Evolutionary conservation across 37 sponge, comb jelly and placozoan genomes (phyloP).

Genomic region (Aplysina aerophoba): DNA sequence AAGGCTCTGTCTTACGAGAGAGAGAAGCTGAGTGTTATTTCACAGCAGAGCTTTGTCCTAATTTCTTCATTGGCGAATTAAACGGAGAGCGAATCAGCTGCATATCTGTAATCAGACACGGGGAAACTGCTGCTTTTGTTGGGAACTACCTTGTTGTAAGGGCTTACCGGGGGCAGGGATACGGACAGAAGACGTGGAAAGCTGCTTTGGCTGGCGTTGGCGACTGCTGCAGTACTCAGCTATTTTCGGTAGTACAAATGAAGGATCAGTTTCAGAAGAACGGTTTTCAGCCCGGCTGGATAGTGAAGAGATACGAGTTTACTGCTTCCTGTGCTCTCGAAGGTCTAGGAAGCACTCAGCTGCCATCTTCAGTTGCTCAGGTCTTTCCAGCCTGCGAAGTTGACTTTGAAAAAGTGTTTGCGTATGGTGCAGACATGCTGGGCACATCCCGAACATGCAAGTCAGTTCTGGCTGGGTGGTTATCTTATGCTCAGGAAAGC

Average conservation of each 20-base stretch:
- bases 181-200: constrained; percentile 16
- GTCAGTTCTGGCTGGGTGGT: background rate
- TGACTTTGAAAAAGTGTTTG: constrained; percentile 13
- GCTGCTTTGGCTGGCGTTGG: background rate
- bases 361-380: background rate
- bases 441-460: background rate
- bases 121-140: background rate
- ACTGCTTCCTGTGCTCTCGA: background rate
- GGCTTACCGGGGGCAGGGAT: constrained; percentile 20
- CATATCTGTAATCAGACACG: constrained; percentile 15
- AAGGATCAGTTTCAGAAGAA: background rate
- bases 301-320: background rate
- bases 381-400: background rate
- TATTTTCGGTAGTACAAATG: background rate
- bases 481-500: background rate
- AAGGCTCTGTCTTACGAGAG: constrained; percentile 3
- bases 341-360: background rate
- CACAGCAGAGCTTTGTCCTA: background rate
- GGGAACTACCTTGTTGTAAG: background rate
- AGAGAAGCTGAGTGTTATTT: constrained; percentile 8
- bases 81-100: constrained; percentile 24
- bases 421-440: background rate
- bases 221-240: background rate
- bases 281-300: constrained; percentile 4
- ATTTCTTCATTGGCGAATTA: constrained; percentile 23